Evolutionary conservation across 1,140 invertebrate genomes (phyloP).

Genomic region (Heliconius hermathena): DNA sequence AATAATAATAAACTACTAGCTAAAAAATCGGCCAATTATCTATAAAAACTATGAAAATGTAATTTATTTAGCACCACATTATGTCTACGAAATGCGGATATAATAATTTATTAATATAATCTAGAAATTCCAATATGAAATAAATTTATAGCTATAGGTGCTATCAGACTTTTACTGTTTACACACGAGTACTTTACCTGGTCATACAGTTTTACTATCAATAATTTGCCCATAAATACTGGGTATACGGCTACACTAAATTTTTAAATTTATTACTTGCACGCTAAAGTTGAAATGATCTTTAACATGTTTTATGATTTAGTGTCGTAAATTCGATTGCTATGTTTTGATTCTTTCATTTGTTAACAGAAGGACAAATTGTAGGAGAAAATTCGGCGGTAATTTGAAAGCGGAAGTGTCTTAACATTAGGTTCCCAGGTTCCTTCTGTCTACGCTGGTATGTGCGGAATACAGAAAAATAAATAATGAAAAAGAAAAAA

Average conservation of each 20-base stretch:
- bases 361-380: background rate
- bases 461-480: too few relatives aligned
- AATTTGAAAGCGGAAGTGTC: background rate
- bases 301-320: conserved; percentile 45
- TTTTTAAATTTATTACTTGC: conserved; percentile 42
- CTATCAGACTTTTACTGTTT: conserved; percentile 21
- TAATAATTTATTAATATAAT: background rate
- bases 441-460: too few relatives aligned
- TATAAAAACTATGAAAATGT: too few relatives aligned
- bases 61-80: too few relatives aligned
- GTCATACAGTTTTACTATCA: conserved; percentile 25
- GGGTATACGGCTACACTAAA: conserved; percentile 31
- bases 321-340: conserved; percentile 38
- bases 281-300: conserved; percentile 34
- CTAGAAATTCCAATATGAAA: background rate
- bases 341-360: conserved; percentile 39
- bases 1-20: too few relatives aligned
- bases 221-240: conserved; percentile 35
- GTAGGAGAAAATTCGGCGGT: too few relatives aligned
- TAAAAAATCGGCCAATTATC: too few relatives aligned
- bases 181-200: conserved; percentile 8
- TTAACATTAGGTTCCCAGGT: too few relatives aligned
- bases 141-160: background rate
- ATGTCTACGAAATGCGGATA: background rate
- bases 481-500: too few relatives aligned